Evolutionary conservation across 2,113 vertebrate genomes (phyloP).

Genomic region (Laterallus jamaicensis): DNA sequence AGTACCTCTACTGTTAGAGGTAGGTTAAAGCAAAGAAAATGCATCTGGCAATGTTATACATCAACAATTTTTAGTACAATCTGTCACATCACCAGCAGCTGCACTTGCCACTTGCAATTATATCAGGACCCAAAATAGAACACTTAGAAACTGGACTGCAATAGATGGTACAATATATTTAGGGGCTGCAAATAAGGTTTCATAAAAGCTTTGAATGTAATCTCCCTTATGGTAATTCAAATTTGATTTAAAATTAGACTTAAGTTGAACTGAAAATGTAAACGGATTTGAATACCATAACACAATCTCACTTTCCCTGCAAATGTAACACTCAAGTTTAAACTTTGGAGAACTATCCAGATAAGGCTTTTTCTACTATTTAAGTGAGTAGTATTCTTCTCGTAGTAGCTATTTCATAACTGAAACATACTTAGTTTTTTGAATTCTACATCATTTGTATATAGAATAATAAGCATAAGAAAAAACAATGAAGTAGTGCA

Average conservation of each 20-base stretch:
- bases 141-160: background rate
- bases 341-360: background rate
- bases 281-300: background rate
- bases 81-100: conserved; percentile 25
- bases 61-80: conserved; percentile 3
- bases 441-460: background rate
- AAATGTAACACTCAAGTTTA: background rate
- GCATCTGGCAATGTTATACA: background rate
- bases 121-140: conserved; percentile 31
- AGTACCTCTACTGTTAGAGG: background rate
- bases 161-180: background rate
- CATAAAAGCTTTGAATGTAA: background rate
- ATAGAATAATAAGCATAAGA: background rate
- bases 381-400: background rate
- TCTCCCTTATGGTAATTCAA: background rate
- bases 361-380: background rate
- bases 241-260: conserved; percentile 27
- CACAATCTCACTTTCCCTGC: background rate
- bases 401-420: background rate
- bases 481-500: background rate
- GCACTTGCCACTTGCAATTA: conserved; percentile 19
- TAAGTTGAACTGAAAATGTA: conserved; percentile 21
- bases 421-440: background rate
- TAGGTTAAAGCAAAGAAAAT: conserved; percentile 16
- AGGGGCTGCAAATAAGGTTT: conserved; percentile 16